These are phyloP conservation scores for Eclectus roratus DNA, from an alignment of 2,113 vertebrate genomes.

Conservation along the genomic window DNA sequence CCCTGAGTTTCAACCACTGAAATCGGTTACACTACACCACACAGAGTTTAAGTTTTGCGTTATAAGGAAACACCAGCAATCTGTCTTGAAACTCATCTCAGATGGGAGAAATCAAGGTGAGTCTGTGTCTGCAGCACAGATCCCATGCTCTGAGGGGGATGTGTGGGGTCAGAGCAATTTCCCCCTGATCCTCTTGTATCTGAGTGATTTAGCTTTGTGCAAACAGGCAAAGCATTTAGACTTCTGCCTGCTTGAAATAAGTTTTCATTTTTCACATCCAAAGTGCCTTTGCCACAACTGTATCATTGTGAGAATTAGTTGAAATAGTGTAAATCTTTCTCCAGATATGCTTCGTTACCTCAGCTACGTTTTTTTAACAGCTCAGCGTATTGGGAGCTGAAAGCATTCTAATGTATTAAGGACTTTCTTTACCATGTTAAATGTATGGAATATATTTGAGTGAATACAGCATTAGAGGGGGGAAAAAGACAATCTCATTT, in stretches of 20 bases:
- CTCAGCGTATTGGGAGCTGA: background rate
- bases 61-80: background rate
- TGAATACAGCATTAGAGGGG: background rate
- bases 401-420: background rate
- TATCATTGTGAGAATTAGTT: background rate
- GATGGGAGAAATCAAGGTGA: background rate
- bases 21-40: fast-evolving
- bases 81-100: background rate
- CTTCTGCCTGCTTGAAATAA: background rate
- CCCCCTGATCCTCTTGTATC: background rate
- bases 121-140: background rate
- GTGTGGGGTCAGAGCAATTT: background rate
- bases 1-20: background rate
- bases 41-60: background rate
- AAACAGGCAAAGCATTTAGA: background rate
- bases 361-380: background rate
- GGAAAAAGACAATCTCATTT: background rate
- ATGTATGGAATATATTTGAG: background rate
- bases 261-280: background rate
- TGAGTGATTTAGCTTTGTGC: background rate
- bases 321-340: background rate
- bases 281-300: background rate
- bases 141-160: no score
- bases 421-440: background rate
- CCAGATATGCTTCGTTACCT: background rate